Evolutionary conservation across 2,888 invertebrate genomes (phyloP), one percentile per base, ranked within the genome.

Genomic region (Melolontha melolontha): DNA sequence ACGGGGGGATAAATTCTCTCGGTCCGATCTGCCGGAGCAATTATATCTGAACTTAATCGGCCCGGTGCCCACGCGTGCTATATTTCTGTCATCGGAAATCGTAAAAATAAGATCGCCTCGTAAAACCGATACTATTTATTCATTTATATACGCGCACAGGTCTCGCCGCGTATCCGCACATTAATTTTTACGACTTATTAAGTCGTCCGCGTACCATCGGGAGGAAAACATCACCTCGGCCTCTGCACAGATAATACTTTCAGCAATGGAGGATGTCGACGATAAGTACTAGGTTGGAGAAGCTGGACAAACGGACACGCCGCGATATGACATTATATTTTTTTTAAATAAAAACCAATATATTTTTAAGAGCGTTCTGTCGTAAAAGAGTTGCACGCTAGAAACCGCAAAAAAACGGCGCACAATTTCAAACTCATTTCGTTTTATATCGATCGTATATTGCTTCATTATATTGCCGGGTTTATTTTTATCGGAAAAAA

Each of bases 11-110:
- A 55, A 55, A 55, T 55, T 55, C 41, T 41, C 39, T 40, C 40
- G 41, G 55, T 55, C 41, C 55, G 55, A 55, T 55, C 16, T 27
- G 41, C 39, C 55, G 41, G 5, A 12, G 55, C 55, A 55, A 55
- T 55, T 55, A 55, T 55, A 55, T 41, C 55, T 41, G 55, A 55
- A 55, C 55, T 55, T 55, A 55, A 55, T 55, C 55, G 55, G 41
- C 41, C 55, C 41, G 22, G 55, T 55, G 55, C 55, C 55, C 55
- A 55, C 55, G 55, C 55, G 12, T 65, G 65, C 65, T 65, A 54
- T 65, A 65, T 65, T 54, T 65, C 65, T 65, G 65, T 65, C 65
- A 65, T 65, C 65, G 65, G 55, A 52, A 65, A 55, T 52, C 65
- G 65, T 65, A 65, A 65, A 65, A 54, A 52, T 54, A 47, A 65